Conservation (phyloP, 2,113 vertebrate genomes). For the Gallinago paraguaiae region DNA sequence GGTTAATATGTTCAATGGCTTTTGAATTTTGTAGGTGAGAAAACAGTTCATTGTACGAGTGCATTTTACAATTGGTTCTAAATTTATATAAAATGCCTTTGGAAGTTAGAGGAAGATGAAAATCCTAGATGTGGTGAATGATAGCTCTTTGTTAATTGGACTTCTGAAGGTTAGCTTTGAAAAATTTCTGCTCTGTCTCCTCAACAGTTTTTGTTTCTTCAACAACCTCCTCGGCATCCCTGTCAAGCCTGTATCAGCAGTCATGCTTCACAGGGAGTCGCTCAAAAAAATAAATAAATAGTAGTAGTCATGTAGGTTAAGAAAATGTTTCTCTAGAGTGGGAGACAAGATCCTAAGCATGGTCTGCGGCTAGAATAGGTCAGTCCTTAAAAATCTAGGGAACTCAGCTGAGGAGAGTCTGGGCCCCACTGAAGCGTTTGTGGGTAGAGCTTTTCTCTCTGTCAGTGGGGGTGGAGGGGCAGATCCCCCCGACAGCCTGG, state of each 20-base stretch:
- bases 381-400: neutral
- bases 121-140: neutral
- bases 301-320: neutral
- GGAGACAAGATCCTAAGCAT: neutral
- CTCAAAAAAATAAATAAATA: neutral
- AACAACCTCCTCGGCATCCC: neutral
- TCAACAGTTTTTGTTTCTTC: neutral
- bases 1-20: neutral
- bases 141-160: neutral
- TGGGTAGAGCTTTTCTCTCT: neutral
- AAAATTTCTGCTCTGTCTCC: neutral
- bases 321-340: slow-evolving; percentile 3
- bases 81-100: neutral
- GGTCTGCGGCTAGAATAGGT: neutral
- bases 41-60: neutral
- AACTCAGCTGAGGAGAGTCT: neutral
- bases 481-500: neutral
- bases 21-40: neutral
- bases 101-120: slow-evolving; percentile 1
- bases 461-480: neutral
- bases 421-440: neutral
- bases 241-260: neutral
- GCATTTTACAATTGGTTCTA: neutral
- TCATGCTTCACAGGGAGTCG: neutral
- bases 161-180: neutral